Evolutionary conservation across 1,140 invertebrate genomes (phyloP).

Genomic region (Octopus sinensis): DNA sequence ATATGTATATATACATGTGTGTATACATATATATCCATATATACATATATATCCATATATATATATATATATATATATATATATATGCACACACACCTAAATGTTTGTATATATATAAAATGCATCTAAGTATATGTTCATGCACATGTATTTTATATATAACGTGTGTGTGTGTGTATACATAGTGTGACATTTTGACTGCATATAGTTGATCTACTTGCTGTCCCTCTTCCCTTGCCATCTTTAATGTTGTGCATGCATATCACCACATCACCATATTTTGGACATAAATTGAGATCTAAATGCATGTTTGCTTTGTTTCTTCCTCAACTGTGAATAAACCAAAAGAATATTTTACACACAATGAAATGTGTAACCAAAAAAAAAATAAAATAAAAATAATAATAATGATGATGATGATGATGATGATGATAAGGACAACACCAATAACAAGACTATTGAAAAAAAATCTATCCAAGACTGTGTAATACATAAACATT

Average conservation of each 20-base stretch:
- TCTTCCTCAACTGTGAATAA: constrained; percentile 22
- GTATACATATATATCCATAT: not conserved
- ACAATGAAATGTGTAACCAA: no score
- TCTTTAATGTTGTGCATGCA: no score
- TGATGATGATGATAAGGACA: no score
- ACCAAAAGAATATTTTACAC: constrained; percentile 2
- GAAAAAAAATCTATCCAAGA: no score
- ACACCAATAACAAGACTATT: no score
- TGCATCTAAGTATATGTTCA: not conserved
- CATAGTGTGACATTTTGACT: not conserved
- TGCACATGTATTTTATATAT: not conserved
- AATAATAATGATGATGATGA: no score
- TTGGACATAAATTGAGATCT: constrained; percentile 16
- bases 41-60: constrained; percentile 19
- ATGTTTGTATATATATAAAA: constrained; percentile 18
- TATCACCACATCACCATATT: no score
- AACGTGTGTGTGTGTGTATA: constrained; percentile 20
- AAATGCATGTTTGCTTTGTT: constrained; percentile 11
- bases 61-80: constrained; percentile 10
- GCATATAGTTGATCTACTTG: not conserved
- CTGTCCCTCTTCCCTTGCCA: no score
- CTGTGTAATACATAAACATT: no score
- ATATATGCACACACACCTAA: constrained; percentile 9
- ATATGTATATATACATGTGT: not conserved
- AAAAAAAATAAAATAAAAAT: no score